These are phyloP conservation scores for Coregonus suidteri DNA, from an alignment of 2,797 vertebrate genomes.

Conservation along the genomic window DNA sequence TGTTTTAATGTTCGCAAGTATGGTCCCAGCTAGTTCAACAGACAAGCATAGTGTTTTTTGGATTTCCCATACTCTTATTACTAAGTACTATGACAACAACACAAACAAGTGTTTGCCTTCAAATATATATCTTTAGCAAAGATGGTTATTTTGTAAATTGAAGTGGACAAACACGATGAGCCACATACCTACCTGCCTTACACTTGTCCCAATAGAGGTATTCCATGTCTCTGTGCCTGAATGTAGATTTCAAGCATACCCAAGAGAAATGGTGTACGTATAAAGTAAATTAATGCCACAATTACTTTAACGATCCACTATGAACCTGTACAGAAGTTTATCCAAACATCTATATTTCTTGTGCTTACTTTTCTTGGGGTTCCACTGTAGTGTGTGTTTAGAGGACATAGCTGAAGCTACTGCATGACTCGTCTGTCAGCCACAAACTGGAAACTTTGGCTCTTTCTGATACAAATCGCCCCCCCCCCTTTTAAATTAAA, in stretches of 20 bases:
- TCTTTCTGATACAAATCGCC: constrained; percentile 52
- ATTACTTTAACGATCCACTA: constrained; percentile 47
- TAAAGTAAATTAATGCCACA: constrained; percentile 45
- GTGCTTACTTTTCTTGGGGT: constrained; percentile 57
- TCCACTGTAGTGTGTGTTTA: constrained; percentile 43
- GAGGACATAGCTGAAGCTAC: constrained; percentile 45
- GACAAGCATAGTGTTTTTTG: not conserved
- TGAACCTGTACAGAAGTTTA: constrained; percentile 53
- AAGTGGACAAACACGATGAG: not conserved
- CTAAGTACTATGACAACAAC: not conserved
- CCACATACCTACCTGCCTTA: not conserved
- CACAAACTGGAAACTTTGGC: constrained; percentile 65
- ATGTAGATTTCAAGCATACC: constrained; percentile 6
- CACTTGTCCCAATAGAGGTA: not conserved
- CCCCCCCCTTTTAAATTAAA: constrained; percentile 68
- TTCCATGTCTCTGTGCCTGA: not conserved
- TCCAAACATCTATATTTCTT: constrained; percentile 59
- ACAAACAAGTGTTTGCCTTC: not conserved
- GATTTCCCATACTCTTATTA: not conserved
- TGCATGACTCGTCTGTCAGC: constrained; percentile 46
- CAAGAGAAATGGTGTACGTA: constrained; percentile 21
- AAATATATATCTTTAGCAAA: not conserved
- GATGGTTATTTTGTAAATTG: not conserved
- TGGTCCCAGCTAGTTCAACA: not conserved
- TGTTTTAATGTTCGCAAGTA: too few relatives aligned